A percentile compares a stretch with the other conserved stretches of the same genome.
These are phyloP conservation scores for Caenorhabditis brenneri DNA, from an alignment of 1,140 invertebrate species.

Conservation along the genomic window DNA sequence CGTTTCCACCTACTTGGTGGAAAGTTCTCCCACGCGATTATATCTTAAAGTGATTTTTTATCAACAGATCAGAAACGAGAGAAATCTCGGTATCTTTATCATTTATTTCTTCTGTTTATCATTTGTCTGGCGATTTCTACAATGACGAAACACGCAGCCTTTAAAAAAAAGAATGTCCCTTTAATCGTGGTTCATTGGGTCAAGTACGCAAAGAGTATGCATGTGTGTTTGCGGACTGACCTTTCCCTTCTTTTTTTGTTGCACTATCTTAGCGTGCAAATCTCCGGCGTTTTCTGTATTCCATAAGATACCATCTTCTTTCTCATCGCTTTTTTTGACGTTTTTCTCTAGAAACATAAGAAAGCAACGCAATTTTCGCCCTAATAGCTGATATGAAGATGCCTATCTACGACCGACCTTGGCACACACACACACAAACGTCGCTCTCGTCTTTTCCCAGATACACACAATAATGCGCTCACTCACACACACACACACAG, in stretches of 20 bases:
- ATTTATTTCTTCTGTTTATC: not conserved
- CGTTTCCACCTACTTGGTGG: not conserved
- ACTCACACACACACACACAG: not conserved
- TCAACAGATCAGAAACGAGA: not conserved
- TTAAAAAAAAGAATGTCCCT: not conserved
- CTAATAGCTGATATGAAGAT: constrained; percentile 13
- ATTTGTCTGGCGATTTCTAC: not conserved
- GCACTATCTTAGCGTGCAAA: not conserved
- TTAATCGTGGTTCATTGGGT: not conserved
- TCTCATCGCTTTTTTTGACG: not conserved
- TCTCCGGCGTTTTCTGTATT: not conserved
- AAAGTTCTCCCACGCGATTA: not conserved
- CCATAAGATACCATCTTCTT: not conserved
- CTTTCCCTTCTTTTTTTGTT: not conserved
- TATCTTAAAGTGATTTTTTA: not conserved
- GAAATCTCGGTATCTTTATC: not conserved
- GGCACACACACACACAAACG: not conserved
- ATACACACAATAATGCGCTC: not conserved
- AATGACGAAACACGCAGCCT: too few relatives aligned
- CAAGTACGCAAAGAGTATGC: not conserved
- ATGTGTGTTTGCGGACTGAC: not conserved
- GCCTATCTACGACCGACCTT: constrained; percentile 11
- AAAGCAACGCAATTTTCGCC: not conserved
- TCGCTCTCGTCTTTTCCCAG: not conserved
- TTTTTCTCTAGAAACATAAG: not conserved